phyloP scores from a whole-genome alignment of 2,113 vertebrate genomes.

The Anarhynchus alexandrinus region DNA sequence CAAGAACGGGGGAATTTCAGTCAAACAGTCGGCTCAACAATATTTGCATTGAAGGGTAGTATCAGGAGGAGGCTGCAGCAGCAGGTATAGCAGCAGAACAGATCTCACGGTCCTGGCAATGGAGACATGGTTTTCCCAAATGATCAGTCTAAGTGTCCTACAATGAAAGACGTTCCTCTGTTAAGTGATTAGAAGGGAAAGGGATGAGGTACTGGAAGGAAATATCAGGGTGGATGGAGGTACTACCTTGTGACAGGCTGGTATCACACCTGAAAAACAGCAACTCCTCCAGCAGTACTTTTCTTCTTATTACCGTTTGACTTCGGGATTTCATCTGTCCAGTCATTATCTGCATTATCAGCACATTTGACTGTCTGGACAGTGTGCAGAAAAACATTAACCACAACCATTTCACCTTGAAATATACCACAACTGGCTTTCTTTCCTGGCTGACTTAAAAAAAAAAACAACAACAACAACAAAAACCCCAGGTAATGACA shows the following conservation, averaged over 20 bases:
- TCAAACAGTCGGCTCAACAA: neutral
- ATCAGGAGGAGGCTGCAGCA: neutral
- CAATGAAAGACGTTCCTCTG: neutral
- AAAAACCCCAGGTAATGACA: neutral
- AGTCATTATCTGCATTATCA: neutral
- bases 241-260: neutral
- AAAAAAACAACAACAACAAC: neutral
- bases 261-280: neutral
- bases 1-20: neutral
- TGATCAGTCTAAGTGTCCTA: neutral
- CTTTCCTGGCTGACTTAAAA: neutral
- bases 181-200: neutral
- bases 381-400: neutral
- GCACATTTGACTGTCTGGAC: neutral
- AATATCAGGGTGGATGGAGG: neutral
- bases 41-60: neutral
- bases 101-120: neutral
- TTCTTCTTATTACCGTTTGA: neutral
- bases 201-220: neutral
- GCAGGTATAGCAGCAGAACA: neutral
- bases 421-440: neutral
- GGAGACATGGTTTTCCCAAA: neutral
- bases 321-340: neutral
- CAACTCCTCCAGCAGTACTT: neutral
- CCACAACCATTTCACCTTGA: neutral